Conservation (phyloP, 2,113 vertebrate genomes). For the Conger conger region DNA sequence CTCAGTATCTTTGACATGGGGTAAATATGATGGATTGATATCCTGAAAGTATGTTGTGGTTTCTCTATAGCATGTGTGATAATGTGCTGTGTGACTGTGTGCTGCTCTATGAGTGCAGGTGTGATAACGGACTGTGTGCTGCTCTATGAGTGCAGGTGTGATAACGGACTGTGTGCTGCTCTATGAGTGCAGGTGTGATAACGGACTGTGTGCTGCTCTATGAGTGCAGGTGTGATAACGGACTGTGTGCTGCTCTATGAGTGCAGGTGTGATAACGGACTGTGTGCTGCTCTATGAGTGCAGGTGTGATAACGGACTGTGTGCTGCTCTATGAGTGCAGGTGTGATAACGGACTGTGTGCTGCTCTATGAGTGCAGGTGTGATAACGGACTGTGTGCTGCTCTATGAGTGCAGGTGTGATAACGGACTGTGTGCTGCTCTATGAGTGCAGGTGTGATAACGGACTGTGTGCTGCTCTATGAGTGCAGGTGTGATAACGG, state of each 20-base stretch:
- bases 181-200: constrained; percentile 80
- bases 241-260: constrained; percentile 31
- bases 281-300: constrained; percentile 34
- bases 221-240: constrained; percentile 83
- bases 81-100: too few relatives aligned
- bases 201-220: constrained; percentile 20
- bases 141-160: constrained; percentile 76
- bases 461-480: constrained; percentile 33
- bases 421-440: neutral
- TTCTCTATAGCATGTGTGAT: neutral
- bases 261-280: constrained; percentile 84
- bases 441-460: constrained; percentile 81
- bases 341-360: constrained; percentile 77
- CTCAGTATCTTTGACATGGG: too few relatives aligned
- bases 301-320: constrained; percentile 83
- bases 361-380: constrained; percentile 73
- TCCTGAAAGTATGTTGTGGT: too few relatives aligned
- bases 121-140: constrained; percentile 72
- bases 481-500: constrained; percentile 84
- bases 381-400: constrained; percentile 66
- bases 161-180: constrained; percentile 52
- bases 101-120: constrained; percentile 69
- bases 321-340: constrained; percentile 63
- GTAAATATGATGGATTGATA: too few relatives aligned
- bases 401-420: constrained; percentile 79